Conservation (phyloP, 2,113 vertebrate species). For the Bubo scandiacus region DNA sequence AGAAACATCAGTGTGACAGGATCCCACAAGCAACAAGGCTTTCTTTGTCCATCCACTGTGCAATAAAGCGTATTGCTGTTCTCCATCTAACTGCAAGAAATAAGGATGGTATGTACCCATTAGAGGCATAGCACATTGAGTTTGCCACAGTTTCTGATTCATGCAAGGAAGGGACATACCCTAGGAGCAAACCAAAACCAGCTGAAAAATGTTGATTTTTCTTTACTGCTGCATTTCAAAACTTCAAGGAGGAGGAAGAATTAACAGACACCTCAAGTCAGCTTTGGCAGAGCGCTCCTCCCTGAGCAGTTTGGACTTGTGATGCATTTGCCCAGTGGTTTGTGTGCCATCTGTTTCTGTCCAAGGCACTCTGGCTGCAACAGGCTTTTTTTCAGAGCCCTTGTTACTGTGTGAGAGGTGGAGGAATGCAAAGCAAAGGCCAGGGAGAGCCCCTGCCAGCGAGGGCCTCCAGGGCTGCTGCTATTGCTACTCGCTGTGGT, state of each 20-base stretch:
- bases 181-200: conserved; percentile 25
- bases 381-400: background rate
- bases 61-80: conserved; percentile 14
- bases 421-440: background rate
- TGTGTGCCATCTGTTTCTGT: background rate
- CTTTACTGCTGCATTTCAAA: background rate
- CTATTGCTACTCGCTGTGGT: background rate
- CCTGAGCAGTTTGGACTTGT: background rate
- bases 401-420: background rate
- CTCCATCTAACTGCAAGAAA: conserved; percentile 11
- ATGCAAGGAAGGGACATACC: background rate
- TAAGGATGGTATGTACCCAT: conserved; percentile 19
- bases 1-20: background rate
- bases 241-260: background rate
- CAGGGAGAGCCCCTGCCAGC: background rate
- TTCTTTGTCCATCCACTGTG: conserved; percentile 13
- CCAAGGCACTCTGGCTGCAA: background rate
- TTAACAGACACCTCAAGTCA: background rate
- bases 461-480: background rate
- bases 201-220: background rate
- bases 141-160: conserved; percentile 38
- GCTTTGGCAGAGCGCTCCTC: rapidly evolving
- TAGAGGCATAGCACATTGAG: background rate
- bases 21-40: background rate
- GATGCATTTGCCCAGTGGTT: background rate